A percentile compares a stretch with the other conserved stretches of the same genome.
These are phyloP conservation scores for Dimorphilus gyrociliatus DNA, from an alignment of 2,888 invertebrate genomes.

Conservation along the genomic window DNA sequence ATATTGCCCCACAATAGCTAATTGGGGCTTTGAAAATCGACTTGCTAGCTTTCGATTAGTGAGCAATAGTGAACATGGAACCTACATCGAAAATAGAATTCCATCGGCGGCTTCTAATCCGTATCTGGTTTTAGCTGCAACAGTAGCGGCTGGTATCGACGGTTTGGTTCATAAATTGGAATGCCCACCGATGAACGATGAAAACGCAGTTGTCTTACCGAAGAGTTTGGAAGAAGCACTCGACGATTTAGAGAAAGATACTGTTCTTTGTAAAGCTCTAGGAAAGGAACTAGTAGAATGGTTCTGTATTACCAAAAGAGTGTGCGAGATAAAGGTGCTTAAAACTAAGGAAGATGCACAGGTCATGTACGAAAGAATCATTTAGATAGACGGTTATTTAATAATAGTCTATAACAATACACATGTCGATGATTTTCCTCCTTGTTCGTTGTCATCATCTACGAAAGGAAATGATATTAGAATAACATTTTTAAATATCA, in stretches of 20 bases:
- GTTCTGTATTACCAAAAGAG: conserved; percentile 7
- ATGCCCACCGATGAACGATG: not conserved
- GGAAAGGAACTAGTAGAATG: conserved; percentile 7
- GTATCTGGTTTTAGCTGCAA: conserved; percentile 10
- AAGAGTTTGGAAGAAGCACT: conserved; percentile 6
- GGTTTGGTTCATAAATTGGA: conserved; percentile 7
- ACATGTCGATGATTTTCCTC: too few relatives aligned
- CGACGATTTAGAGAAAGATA: conserved; percentile 5
- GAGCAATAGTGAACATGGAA: conserved; percentile 1
- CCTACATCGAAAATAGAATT: conserved; percentile 11
- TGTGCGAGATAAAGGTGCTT: conserved; percentile 6
- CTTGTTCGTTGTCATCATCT: too few relatives aligned
- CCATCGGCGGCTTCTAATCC: conserved; percentile 9
- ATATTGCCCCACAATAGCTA: conserved; percentile 6
- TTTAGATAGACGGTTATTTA: too few relatives aligned
- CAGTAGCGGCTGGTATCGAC: conserved; percentile 11
- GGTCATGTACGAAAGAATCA: too few relatives aligned
- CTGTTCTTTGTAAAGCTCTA: conserved; percentile 4
- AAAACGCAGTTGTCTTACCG: conserved; percentile 5
- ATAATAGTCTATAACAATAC: too few relatives aligned
- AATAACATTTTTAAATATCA: too few relatives aligned
- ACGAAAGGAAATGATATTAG: too few relatives aligned
- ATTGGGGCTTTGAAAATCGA: conserved; percentile 12
- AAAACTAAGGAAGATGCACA: too few relatives aligned
- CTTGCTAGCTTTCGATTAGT: conserved; percentile 7